Evolutionary conservation across 92 coral and sea anemone species (phyloP).

Genomic region (Heliopora coerulea): DNA sequence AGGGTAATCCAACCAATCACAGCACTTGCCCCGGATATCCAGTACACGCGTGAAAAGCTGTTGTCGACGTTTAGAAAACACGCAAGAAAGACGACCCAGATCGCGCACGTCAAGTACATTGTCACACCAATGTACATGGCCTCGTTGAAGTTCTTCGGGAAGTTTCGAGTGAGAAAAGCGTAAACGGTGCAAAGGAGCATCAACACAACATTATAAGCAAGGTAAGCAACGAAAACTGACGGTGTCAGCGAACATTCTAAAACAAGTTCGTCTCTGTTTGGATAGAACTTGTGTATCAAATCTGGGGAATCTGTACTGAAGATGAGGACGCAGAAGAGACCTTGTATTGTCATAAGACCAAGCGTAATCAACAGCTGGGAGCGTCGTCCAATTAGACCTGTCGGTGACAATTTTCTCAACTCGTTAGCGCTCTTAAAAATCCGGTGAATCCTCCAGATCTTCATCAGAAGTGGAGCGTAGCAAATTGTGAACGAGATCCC

Average conservation of each 20-base stretch:
- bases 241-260: slow-evolving; percentile 44
- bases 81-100: slow-evolving; percentile 47
- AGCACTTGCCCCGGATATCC: slow-evolving; percentile 42
- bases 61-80: slow-evolving; percentile 47
- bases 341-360: slow-evolving; percentile 48
- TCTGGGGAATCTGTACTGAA: slow-evolving; percentile 46
- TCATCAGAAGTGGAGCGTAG: slow-evolving; percentile 49
- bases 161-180: slow-evolving; percentile 54
- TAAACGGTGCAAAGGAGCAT: slow-evolving; percentile 49
- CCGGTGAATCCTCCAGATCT: slow-evolving; percentile 46
- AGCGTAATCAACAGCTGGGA: slow-evolving; percentile 47
- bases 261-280: slow-evolving; percentile 22
- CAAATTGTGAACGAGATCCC: slow-evolving; percentile 39
- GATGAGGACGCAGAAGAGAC: slow-evolving; percentile 34
- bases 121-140: slow-evolving; percentile 53
- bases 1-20: slow-evolving; percentile 47
- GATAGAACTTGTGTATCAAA: slow-evolving; percentile 16
- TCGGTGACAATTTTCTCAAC: slow-evolving; percentile 7
- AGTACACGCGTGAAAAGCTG: slow-evolving; percentile 44
- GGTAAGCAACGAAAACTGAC: slow-evolving; percentile 35
- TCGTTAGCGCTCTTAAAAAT: slow-evolving; percentile 42
- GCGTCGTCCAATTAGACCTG: slow-evolving; percentile 42
- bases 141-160: slow-evolving; percentile 58
- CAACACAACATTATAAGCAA: slow-evolving; percentile 44
- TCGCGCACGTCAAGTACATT: slow-evolving; percentile 50